These are phyloP conservation scores for Pollenia amentaria DNA, from an alignment of 2,888 invertebrate genomes.

Conservation along the genomic window DNA sequence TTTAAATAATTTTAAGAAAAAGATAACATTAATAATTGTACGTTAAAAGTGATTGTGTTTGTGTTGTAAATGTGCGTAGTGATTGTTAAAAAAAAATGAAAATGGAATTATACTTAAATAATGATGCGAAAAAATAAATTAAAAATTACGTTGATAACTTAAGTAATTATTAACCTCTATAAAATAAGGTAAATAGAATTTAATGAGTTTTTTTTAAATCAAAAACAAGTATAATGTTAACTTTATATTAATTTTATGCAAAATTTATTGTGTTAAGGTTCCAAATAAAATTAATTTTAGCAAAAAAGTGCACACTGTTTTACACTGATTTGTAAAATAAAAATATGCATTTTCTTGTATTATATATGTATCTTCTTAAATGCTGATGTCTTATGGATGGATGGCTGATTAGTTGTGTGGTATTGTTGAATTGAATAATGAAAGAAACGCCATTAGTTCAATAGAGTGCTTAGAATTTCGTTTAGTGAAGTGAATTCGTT, in stretches of 20 bases:
- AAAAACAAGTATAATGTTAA: background rate
- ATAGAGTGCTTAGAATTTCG: constrained; percentile 44
- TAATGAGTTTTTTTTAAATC: background rate
- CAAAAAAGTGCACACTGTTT: constrained; percentile 50
- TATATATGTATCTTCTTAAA: constrained; percentile 50
- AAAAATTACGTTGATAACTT: constrained; percentile 48
- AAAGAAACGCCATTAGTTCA: constrained; percentile 67
- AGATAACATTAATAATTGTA: constrained; percentile 1
- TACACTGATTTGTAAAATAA: constrained; percentile 8
- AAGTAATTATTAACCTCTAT: constrained; percentile 43
- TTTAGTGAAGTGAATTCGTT: constrained; percentile 31
- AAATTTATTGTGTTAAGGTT: constrained; percentile 14
- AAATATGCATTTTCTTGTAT: constrained; percentile 29
- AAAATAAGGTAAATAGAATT: constrained; percentile 59
- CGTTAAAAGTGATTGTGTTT: constrained; percentile 28
- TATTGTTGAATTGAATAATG: constrained; percentile 59
- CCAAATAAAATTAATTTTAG: constrained; percentile 18
- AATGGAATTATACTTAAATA: constrained; percentile 49
- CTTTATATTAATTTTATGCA: background rate
- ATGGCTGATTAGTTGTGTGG: constrained; percentile 37
- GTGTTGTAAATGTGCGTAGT: constrained; percentile 45
- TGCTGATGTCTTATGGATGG: constrained; percentile 51
- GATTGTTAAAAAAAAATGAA: constrained; percentile 40
- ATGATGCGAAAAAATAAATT: constrained; percentile 20
- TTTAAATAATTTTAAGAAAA: constrained; percentile 42